Evolutionary conservation across 2,797 vertebrate genomes (phyloP), one percentile per base, ranked within the genome.

Genomic region (Apodemus agrarius): DNA sequence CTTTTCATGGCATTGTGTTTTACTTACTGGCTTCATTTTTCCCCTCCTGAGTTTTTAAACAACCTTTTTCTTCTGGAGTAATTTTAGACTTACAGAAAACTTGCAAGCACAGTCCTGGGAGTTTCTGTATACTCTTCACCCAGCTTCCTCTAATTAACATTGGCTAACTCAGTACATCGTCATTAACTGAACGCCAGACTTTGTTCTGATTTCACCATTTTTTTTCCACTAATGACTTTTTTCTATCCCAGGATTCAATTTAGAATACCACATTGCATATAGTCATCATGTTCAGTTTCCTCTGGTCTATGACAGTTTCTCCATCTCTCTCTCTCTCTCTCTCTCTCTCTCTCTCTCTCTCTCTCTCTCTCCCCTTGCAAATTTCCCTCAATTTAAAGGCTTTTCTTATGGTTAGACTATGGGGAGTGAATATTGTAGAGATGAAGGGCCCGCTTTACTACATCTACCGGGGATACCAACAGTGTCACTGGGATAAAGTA

Each of bases 1-100:
- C 9, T 91, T 96, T 93, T 88, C 65, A 82, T 95, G 87, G 86
- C 78, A 85, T 95, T 91, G 96, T n/a, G 79, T 82, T 96, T 95
- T 93, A 57, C 46, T 91, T 84, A 43, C 67, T 76, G 78, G 91
- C 52, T 90, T 92, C 43, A 92, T 95, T 95, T 85, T 75, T 90
- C 34, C 79, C 3, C 46, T 82, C 63, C 24, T 72, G 22, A 65
- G 22, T 57, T 72, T 72, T 59, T 83, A 43, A 31, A 78, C 49
- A 37, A 89, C 10, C 43, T 67, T 93, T 92, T 93, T 89, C 89
- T 84, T 91, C 83, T 83, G n/a, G 69, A 75, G 26, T 91, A 57
- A 96, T 85, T 96, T 93, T 94, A 89, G 74, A 83, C 85, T 85
- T 95, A 90, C 86, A 75, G 59, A 89, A 91, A 94, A 90, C 84